Base-by-base conservation (phyloP, 2,888 invertebrate species). In the Ormia ochracea region DNA sequence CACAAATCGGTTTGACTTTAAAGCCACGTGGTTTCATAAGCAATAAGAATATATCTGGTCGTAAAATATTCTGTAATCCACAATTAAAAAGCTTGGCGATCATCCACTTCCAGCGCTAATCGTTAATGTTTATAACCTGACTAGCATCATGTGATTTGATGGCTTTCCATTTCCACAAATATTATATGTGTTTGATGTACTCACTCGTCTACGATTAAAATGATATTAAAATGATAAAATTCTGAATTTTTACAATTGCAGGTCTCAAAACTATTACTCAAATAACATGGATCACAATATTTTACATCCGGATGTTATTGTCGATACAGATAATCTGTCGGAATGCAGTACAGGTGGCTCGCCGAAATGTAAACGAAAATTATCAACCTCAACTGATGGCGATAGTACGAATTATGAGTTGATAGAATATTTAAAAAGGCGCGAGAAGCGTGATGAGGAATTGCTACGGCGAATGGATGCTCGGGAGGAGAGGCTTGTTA, bases 371-470 rank as follows among this genome's bases (percentile, higher is more conserved):
- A 89, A 89, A 75, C 87, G 89, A 0, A 89, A 89, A 80, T 52
- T 87, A 65, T 89, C 89, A 63, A 89, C 89, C 3, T 89, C 89
- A n/a, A 89, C 89, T 2, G 89, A 88, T 76, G 88, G 84, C 28
- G 88, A 89, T 19, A 89, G 89, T 81, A 89, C 89, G 78, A 90
- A 90, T 74, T 90, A 90, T 70, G 89, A 89, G 82, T 84, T 90
- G 19, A 90, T 89, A 43, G 89, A 90, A 84, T 89, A 89, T 85
- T 85, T 89, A 48, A 89, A 89, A 79, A 84, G 89, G 2, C 86
- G 90, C 7, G 90, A 90, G 74, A 89, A 88, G 36, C 87, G 89
- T 0, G 90, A 89, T 73, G 90, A 89, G 65, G 88, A 88, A 81
- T 84, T 89, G 76, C 84, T 88, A 5, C 87, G 88, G 70, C 86